Evolutionary conservation across 2,797 vertebrate species (phyloP), one percentile per base, ranked within the genome.

Genomic region (Cossypha polioptera): DNA sequence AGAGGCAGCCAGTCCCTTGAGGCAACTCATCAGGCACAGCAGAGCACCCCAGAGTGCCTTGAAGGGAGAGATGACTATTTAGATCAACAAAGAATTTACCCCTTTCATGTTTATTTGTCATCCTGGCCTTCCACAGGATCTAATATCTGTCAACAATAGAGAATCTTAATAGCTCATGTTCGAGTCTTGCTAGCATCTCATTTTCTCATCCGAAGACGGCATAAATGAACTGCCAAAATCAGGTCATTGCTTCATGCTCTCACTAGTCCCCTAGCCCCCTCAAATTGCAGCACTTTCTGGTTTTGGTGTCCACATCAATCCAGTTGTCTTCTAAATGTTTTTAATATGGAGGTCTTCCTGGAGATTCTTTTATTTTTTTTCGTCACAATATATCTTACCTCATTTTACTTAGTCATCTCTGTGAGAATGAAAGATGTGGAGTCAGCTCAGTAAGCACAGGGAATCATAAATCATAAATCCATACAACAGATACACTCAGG

Each of bases 161-260:
- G 38, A 63, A 73, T 51, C 69, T 77, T 86, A 91, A 65, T 19
- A 90, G 55, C 53, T 95, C 13, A 8, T 62, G 51, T 54, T 75
- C 38, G 69, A 13, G 58, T 83, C 80, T 45, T 75, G 43, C 59
- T 73, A 92, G 71, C 53, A 91, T 57, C 43, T 88, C 4, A 6
- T 71, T 86, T 93, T 79, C 76, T 80, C 55, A 36, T 79, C 38
- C 31, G 47, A 86, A 58, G 14, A 50, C 57, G 62, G 36, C 57
- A 93, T 21, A 93, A 94, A 88, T 51, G 79, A 95, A 80, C 80
- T 78, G 68, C 48, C 74, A 88, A 88, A 67, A n/a, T 69, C 88
- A 85, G 77, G 33, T 67, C 85, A 61, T 43, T 78, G 43, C 67
- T 75, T 78, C 26, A 55, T 59, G n/a, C n/a, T 90, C 54, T 75